Base-by-base conservation (phyloP, 1,140 invertebrate species). In the Anadara kagoshimensis region DNA sequence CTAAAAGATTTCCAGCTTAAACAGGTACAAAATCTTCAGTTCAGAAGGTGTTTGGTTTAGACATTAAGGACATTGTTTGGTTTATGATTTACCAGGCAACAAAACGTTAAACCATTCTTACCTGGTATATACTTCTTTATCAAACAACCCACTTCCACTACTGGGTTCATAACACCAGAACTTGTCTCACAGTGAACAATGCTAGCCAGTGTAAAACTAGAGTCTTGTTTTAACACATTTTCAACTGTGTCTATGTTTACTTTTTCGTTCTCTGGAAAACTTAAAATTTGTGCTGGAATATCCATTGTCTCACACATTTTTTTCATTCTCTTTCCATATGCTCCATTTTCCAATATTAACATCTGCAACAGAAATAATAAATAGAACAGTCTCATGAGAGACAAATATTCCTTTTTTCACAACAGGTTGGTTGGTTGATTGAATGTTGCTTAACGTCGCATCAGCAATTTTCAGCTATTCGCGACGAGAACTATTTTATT, bases 101-200 rank as follows among this genome's bases (percentile, higher is more conserved):
- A 36, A 36, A 36, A 36, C 7, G 7, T 36, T 2, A 36, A 36
- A 36, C 29, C 2, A 36, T 36, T 36, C 43, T 65, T 78, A 88
- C 87, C 78, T 69, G 89, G 87, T 41, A 78, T 69, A 43, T 75
- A 53, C 43, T 80, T 62, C 67, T 88, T 88, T 0, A 91, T 83
- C 14, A 88, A 26, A 26, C 80, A 62, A 11, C 90, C 90, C 22
- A 91, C 84, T 54, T 87, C 80, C 54, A 83, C 82, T 5, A 91
- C 86, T 10, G 88, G 88, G 80, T 91, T 91, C n/a, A 91, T 71
- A 11, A 90, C 82, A 12, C 91, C 91, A 41, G 85, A 89, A 62
- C 88, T 90, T 14, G 91, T 91, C 73, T 91, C 91, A 80, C 90
- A 91, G 68, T 91, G 91, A 7, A 91, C 88, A 3, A 90, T 80